These are phyloP conservation scores for Rhabdophis nuchalis DNA, from an alignment of 2,797 vertebrate species.

Conservation along the genomic window DNA sequence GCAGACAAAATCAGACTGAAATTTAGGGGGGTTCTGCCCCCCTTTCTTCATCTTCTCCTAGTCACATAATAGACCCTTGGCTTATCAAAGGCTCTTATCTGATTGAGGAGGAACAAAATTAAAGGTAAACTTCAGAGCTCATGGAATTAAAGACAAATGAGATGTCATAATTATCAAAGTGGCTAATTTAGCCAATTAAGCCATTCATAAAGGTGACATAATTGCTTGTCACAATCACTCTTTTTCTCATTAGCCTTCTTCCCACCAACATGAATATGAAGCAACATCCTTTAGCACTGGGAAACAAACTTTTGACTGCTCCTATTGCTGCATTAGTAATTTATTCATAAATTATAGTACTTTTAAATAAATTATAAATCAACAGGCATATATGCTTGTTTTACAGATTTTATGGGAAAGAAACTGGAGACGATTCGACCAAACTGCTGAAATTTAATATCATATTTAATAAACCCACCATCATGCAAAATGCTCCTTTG, in stretches of 20 bases:
- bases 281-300: slow-evolving; percentile 59
- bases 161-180: slow-evolving; percentile 86
- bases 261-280: slow-evolving; percentile 66
- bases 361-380: slow-evolving; percentile 18
- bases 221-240: slow-evolving; percentile 85
- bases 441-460: slow-evolving; percentile 45
- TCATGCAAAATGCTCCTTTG: slow-evolving; percentile 16
- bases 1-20: slow-evolving; percentile 67
- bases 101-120: slow-evolving; percentile 72
- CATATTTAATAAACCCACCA: slow-evolving; percentile 23
- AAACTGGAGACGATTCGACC: slow-evolving; percentile 3
- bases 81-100: slow-evolving; percentile 78
- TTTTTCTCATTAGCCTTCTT: slow-evolving; percentile 79
- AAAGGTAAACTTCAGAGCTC: slow-evolving; percentile 78
- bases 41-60: slow-evolving; percentile 51
- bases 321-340: slow-evolving; percentile 46
- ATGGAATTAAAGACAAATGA: slow-evolving; percentile 82
- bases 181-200: slow-evolving; percentile 85
- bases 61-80: slow-evolving; percentile 74
- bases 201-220: slow-evolving; percentile 83
- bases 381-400: slow-evolving; percentile 47
- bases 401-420: slow-evolving; percentile 14
- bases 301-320: slow-evolving; percentile 56
- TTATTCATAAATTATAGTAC: slow-evolving; percentile 2
- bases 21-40: slow-evolving; percentile 42